Percentiles rank a stretch among this genome's conserved stretches.
phyloP scores from a whole-genome alignment of 2,797 vertebrate species.

The Hyperoplus immaculatus region DNA sequence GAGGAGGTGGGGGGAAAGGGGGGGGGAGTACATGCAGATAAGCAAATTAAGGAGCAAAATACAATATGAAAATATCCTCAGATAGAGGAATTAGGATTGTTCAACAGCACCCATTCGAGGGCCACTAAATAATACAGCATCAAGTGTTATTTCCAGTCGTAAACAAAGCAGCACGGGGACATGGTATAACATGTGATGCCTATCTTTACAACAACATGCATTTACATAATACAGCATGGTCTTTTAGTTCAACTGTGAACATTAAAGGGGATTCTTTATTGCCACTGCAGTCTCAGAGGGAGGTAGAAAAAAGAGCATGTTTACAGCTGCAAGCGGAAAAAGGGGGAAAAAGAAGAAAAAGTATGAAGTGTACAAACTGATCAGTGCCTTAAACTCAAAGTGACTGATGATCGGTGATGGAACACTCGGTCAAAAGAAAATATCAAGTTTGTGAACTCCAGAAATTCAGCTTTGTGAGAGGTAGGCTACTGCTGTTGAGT shows the following conservation, averaged over 20 bases:
- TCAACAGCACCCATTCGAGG: constrained; percentile 45
- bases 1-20: background rate
- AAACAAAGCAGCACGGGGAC: constrained; percentile 14
- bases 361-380: constrained; percentile 13
- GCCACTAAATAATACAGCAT: constrained; percentile 32
- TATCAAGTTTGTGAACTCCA: constrained; percentile 37
- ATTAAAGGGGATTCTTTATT: constrained; percentile 32
- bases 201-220: constrained; percentile 6
- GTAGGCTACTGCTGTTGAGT: background rate
- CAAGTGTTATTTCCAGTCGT: background rate
- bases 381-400: constrained; percentile 40
- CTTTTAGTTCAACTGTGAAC: constrained; percentile 30
- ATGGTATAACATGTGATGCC: background rate
- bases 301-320: constrained; percentile 50
- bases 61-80: constrained; percentile 1
- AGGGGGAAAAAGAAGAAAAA: constrained; percentile 2
- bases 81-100: constrained; percentile 10
- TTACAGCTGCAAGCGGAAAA: constrained; percentile 26
- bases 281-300: constrained; percentile 54
- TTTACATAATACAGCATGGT: constrained; percentile 36
- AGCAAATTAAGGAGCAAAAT: constrained; percentile 16
- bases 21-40: constrained; percentile 3
- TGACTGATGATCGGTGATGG: constrained; percentile 36
- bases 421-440: constrained; percentile 28
- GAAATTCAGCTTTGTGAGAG: constrained; percentile 5